Evolutionary conservation across 2,888 invertebrate genomes (phyloP).

Genomic region (Dastarcus helophoroides): DNA sequence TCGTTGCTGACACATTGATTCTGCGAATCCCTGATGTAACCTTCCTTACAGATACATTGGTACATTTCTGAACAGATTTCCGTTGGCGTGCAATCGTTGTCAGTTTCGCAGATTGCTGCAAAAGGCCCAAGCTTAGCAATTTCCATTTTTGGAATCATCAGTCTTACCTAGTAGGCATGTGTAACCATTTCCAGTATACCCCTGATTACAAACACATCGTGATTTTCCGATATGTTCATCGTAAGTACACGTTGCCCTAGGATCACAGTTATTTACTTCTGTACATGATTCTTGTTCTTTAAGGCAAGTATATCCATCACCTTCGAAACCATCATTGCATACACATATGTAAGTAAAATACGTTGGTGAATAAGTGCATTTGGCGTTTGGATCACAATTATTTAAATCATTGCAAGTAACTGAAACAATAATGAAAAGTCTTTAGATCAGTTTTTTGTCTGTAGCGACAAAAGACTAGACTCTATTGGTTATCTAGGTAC

Average conservation of each 20-base stretch:
- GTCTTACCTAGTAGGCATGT: conserved; percentile 53
- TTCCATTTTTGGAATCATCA: no score
- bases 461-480: not conserved
- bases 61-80: conserved; percentile 57
- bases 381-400: conserved; percentile 73
- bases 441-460: not conserved
- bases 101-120: conserved; percentile 45
- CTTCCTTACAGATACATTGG: conserved; percentile 69
- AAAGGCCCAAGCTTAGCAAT: no score
- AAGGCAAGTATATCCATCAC: conserved; percentile 70
- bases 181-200: conserved; percentile 74
- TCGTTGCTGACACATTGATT: conserved; percentile 48
- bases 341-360: conserved; percentile 53
- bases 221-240: conserved; percentile 53
- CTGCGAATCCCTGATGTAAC: conserved; percentile 55
- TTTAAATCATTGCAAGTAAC: conserved; percentile 62
- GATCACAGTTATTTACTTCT: conserved; percentile 53
- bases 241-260: conserved; percentile 62
- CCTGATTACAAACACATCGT: conserved; percentile 65
- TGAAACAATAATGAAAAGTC: conserved; percentile 32
- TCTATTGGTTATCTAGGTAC: not conserved
- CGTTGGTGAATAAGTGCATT: conserved; percentile 53
- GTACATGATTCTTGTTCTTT: conserved; percentile 43
- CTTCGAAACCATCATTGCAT: conserved; percentile 74
- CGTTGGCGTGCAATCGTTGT: conserved; percentile 55